These are phyloP conservation scores for Melipona bicolor DNA, from an alignment of 2,888 invertebrate species.

Conservation along the genomic window DNA sequence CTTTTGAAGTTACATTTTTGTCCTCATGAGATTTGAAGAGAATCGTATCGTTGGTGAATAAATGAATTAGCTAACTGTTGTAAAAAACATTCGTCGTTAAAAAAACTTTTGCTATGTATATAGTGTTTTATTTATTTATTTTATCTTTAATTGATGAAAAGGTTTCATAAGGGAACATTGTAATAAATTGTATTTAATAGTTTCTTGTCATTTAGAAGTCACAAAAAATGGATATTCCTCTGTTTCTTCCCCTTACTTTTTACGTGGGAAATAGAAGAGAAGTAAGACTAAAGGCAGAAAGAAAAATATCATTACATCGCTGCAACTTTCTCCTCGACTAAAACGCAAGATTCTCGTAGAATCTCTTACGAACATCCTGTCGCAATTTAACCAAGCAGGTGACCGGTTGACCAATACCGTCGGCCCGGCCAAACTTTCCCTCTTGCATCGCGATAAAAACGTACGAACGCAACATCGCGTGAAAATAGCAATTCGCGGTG, in stretches of 20 bases:
- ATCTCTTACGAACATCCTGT: conserved; percentile 21
- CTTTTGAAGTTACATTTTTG: no score
- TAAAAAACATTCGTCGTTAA: no score
- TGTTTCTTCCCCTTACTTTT: no score
- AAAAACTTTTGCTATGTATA: no score
- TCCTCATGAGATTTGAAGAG: neutral
- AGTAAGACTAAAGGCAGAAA: neutral
- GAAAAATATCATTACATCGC: neutral
- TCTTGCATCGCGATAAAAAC: conserved; percentile 24
- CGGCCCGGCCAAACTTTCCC: conserved; percentile 20
- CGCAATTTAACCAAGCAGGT: conserved; percentile 9
- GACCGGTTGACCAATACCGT: conserved; percentile 8
- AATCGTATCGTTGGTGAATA: neutral
- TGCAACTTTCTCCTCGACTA: conserved; percentile 8
- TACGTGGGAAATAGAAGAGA: neutral
- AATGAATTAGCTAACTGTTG: no score
- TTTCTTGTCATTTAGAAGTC: no score
- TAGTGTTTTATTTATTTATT: no score
- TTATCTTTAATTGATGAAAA: no score
- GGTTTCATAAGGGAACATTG: no score
- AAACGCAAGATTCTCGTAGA: conserved; percentile 4
- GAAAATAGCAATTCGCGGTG: neutral
- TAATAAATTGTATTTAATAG: no score
- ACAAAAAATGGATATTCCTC: no score
- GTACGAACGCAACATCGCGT: neutral